These are phyloP conservation scores for Mercenaria mercenaria DNA, from an alignment of 1,140 invertebrate genomes.

Conservation along the genomic window DNA sequence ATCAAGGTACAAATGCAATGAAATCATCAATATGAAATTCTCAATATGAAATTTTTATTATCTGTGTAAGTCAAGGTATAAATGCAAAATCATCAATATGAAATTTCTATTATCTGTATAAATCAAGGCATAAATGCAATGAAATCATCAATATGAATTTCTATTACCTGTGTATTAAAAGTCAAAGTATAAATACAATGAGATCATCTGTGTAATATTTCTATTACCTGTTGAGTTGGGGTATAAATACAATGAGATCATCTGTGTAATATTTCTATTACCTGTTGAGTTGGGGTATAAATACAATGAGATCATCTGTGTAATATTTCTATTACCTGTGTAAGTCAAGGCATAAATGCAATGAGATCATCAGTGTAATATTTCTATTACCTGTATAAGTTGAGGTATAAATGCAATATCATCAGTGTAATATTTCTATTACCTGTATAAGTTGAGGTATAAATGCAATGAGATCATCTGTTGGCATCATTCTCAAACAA, in stretches of 20 bases:
- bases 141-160: not conserved
- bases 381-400: not conserved
- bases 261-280: constrained; percentile 53
- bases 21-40: not conserved
- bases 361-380: not conserved
- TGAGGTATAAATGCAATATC: not conserved
- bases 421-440: not conserved
- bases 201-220: not conserved
- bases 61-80: too few relatives aligned
- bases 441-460: constrained; percentile 96
- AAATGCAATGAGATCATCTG: constrained; percentile 96
- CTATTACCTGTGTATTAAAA: too few relatives aligned
- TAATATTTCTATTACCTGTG: not conserved
- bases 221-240: not conserved
- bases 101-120: not conserved
- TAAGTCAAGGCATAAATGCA: not conserved
- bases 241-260: not conserved
- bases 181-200: not conserved
- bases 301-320: constrained; percentile 95
- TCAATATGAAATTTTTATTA: not conserved
- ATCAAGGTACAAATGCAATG: not conserved
- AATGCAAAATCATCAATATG: too few relatives aligned
- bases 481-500: constrained; percentile 92
- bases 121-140: not conserved
- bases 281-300: constrained; percentile 96